A percentile compares a stretch with the other conserved stretches of the same genome.
Conservation (phyloP, 1,140 invertebrate species). For the Aphelinus atriplicis region DNA sequence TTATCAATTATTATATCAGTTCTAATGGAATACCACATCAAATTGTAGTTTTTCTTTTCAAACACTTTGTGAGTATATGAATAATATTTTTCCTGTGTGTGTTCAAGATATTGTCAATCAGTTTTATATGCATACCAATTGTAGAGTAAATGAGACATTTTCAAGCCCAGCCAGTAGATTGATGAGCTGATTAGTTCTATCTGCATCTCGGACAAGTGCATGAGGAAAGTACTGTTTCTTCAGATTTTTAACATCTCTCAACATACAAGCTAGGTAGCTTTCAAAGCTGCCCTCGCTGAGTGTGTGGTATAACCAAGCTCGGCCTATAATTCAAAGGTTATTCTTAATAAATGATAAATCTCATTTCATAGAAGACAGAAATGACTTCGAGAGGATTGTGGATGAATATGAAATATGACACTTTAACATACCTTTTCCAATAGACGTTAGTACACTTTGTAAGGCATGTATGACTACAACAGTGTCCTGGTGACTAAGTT, state of each 20-base stretch:
- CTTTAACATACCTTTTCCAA: constrained; percentile 61
- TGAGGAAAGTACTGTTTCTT: constrained; percentile 64
- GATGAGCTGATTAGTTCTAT: constrained; percentile 64
- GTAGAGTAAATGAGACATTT: constrained; percentile 64
- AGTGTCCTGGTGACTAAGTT: constrained; percentile 68
- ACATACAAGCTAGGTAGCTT: constrained; percentile 64
- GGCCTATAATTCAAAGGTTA: constrained; percentile 52
- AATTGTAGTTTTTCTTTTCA: not conserved
- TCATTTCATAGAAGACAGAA: constrained; percentile 17
- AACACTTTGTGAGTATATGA: not conserved
- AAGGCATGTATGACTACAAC: constrained; percentile 64
- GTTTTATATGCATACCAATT: constrained; percentile 56
- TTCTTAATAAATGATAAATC: constrained; percentile 17
- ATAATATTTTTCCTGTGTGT: not conserved
- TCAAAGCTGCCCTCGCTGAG: constrained; percentile 66
- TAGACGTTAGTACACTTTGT: constrained; percentile 63
- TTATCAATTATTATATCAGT: constrained; percentile 15
- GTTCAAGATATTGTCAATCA: constrained; percentile 8
- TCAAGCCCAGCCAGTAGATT: constrained; percentile 66
- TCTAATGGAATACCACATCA: not conserved
- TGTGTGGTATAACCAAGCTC: constrained; percentile 66
- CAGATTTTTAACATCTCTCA: constrained; percentile 57
- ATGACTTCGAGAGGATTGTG: not conserved
- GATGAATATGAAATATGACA: not conserved
- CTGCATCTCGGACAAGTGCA: constrained; percentile 63